Conservation (phyloP, 2,888 invertebrate species). For the Meliscaeva auricollis region DNA sequence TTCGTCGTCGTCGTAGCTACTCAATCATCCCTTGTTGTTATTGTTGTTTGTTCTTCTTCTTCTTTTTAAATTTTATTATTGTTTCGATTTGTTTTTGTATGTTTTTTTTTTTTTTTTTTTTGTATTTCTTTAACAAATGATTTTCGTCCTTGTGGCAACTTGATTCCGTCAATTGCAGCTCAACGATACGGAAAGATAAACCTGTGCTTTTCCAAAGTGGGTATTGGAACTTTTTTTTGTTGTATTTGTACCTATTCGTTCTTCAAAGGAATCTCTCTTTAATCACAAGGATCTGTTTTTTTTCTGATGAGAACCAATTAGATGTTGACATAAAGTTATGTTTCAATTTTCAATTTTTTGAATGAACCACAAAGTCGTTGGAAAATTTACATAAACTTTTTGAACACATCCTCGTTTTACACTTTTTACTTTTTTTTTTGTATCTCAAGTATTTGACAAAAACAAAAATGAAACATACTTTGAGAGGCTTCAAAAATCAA, state of each 20-base stretch:
- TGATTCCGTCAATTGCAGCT: constrained; percentile 68
- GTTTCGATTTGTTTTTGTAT: constrained; percentile 40
- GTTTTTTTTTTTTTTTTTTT: constrained; percentile 12
- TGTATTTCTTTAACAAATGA: constrained; percentile 41
- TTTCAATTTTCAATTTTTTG: neutral
- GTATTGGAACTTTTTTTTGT: constrained; percentile 40
- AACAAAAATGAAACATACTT: too few species aligned
- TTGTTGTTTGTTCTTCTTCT: constrained; percentile 30
- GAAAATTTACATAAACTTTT: too few species aligned
- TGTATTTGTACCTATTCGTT: too few species aligned
- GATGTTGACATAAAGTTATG: constrained; percentile 4
- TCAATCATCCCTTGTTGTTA: constrained; percentile 41
- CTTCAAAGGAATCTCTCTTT: constrained; percentile 26
- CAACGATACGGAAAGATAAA: constrained; percentile 70
- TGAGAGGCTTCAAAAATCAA: neutral
- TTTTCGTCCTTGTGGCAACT: constrained; percentile 60
- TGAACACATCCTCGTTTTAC: neutral
- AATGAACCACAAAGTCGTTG: too few species aligned
- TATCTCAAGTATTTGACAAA: too few species aligned
- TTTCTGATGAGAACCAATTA: constrained; percentile 27
- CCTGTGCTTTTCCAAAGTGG: constrained; percentile 35
- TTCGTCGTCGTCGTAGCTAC: constrained; percentile 34
- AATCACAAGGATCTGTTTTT: constrained; percentile 8
- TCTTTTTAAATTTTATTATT: constrained; percentile 65
- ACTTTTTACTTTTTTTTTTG: neutral